A percentile compares a stretch with the other conserved stretches of the same genome.
These are phyloP conservation scores for Tridacna gigas DNA, from an alignment of 2,888 invertebrate species.

Conservation along the genomic window DNA sequence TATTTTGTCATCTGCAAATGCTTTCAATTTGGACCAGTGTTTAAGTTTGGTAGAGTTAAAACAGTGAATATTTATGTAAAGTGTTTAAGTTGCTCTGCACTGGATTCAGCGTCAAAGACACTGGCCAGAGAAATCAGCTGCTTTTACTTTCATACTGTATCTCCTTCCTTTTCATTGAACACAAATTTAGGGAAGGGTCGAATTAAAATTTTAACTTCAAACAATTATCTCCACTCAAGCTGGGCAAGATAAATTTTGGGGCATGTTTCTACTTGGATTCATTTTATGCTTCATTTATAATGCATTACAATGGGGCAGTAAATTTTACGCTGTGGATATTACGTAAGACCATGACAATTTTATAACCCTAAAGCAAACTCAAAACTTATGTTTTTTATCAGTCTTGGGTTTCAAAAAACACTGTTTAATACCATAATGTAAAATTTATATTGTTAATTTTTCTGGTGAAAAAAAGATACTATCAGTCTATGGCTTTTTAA, in stretches of 20 bases:
- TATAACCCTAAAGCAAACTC: not conserved
- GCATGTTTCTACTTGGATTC: conserved; percentile 24
- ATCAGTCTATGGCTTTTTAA: not conserved
- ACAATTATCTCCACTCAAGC: conserved; percentile 12
- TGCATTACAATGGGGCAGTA: conserved; percentile 21
- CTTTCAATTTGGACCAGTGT: too few relatives aligned
- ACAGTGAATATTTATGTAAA: too few relatives aligned
- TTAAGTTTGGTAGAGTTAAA: too few relatives aligned
- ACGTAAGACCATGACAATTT: conserved; percentile 22
- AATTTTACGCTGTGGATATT: conserved; percentile 16
- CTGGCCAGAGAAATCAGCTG: too few relatives aligned
- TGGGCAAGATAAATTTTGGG: conserved; percentile 17
- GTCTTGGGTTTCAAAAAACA: too few relatives aligned
- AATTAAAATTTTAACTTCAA: not conserved
- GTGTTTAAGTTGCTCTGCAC: too few relatives aligned
- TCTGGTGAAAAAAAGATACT: not conserved
- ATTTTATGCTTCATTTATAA: conserved; percentile 31
- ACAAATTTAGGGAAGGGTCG: not conserved
- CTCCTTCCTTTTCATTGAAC: not conserved
- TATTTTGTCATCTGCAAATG: too few relatives aligned
- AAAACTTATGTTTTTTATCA: too few relatives aligned
- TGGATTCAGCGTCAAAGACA: too few relatives aligned
- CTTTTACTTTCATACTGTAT: too few relatives aligned
- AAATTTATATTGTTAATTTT: too few relatives aligned
- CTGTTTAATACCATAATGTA: too few relatives aligned